Percentiles rank a stretch among this genome's conserved stretches.
Evolutionary conservation across 2,797 vertebrate genomes (phyloP).

Genomic region (Enteromius mattozi): DNA sequence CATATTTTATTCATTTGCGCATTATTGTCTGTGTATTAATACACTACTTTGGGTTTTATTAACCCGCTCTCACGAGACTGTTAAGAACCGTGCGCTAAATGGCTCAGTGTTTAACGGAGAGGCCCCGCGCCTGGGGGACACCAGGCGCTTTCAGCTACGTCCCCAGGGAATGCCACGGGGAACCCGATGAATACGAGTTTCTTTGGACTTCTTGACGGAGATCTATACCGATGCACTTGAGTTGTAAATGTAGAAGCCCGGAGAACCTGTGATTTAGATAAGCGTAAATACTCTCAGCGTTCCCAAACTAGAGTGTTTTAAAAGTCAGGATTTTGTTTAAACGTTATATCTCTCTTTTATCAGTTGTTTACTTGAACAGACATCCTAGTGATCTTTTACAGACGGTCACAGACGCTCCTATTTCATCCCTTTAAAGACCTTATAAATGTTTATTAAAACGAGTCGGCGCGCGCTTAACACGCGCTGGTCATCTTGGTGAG

Average conservation of each 20-base stretch:
- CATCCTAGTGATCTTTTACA: neutral
- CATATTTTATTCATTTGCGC: slow-evolving; percentile 72
- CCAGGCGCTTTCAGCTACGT: slow-evolving; percentile 66
- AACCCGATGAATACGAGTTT: slow-evolving; percentile 60
- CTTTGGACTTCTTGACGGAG: slow-evolving; percentile 66
- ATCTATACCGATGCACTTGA: slow-evolving; percentile 66
- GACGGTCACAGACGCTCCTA: neutral
- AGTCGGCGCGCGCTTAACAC: slow-evolving; percentile 37
- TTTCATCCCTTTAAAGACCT: slow-evolving; percentile 15
- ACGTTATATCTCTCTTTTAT: neutral
- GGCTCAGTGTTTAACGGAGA: slow-evolving; percentile 59
- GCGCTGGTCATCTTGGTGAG: slow-evolving; percentile 22
- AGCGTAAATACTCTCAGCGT: slow-evolving; percentile 4
- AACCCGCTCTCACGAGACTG: slow-evolving; percentile 78
- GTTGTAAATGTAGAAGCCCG: slow-evolving; percentile 32
- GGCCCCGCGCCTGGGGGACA: slow-evolving; percentile 49
- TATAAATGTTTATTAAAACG: slow-evolving; percentile 35
- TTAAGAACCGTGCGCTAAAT: slow-evolving; percentile 68
- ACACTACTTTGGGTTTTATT: slow-evolving; percentile 70
- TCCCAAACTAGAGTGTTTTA: neutral
- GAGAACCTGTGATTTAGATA: slow-evolving; percentile 29
- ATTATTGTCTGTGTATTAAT: slow-evolving; percentile 66
- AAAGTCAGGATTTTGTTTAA: neutral
- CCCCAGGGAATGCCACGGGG: slow-evolving; percentile 68
- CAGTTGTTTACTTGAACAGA: neutral